Evolutionary conservation across 2,113 vertebrate genomes (phyloP).

Genomic region (Oxyruncus cristatus): DNA sequence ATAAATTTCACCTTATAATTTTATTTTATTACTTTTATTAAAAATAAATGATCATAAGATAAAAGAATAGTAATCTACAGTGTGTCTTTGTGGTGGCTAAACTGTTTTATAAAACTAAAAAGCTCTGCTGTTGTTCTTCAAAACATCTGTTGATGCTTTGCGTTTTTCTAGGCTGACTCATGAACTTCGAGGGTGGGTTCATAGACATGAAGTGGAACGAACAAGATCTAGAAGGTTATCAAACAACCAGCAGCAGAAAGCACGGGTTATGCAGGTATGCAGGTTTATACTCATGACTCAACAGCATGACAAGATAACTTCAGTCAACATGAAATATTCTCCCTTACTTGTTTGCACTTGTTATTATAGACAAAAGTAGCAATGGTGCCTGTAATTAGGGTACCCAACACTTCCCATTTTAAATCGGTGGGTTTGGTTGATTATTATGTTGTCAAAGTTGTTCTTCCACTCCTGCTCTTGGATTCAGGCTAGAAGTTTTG

Average conservation of each 20-base stretch:
- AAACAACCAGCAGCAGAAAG: slow-evolving; percentile 38
- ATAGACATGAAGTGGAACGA: slow-evolving; percentile 49
- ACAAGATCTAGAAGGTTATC: slow-evolving; percentile 22
- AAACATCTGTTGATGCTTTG: background rate
- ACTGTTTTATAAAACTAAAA: background rate
- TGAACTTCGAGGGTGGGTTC: slow-evolving; percentile 57
- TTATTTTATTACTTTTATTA: background rate
- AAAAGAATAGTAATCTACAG: background rate
- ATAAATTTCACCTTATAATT: background rate
- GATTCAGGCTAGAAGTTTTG: background rate
- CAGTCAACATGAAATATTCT: background rate
- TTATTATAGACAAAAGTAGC: background rate
- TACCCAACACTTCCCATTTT: background rate
- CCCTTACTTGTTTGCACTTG: background rate
- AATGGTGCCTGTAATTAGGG: background rate
- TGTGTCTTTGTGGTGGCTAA: background rate
- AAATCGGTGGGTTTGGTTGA: background rate
- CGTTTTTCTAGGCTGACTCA: slow-evolving; percentile 22
- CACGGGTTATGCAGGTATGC: slow-evolving; percentile 7
- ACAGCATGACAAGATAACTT: background rate
- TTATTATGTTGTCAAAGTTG: background rate
- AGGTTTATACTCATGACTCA: background rate
- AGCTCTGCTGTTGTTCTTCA: background rate
- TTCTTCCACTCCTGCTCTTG: background rate
- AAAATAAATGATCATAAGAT: background rate